Base-by-base conservation (phyloP, 2,888 invertebrate genomes). In the Drosophila trichaetosa region DNA sequence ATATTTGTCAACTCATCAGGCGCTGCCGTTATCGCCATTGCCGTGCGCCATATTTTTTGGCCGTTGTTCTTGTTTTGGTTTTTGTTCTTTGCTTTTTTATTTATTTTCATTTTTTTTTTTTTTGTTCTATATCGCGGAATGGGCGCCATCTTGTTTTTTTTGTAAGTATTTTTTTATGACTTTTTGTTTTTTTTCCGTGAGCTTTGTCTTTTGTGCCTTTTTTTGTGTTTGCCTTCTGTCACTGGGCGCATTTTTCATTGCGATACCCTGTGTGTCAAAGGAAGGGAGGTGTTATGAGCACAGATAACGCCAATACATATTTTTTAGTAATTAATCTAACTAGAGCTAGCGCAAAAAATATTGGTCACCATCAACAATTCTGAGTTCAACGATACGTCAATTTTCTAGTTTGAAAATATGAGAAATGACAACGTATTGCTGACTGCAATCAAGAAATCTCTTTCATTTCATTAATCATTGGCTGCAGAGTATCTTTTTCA, bases 1-100 rank as follows among this genome's bases (percentile, higher is more conserved):
- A 88, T 83, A 87, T 89, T 88, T 88, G 89, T 87, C 89, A 89
- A 85, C 89, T 87, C 87, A 88, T 89, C 89, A 87, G 76, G 52
- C 76, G 69, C 54, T 65, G 65, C 54, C 53, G 72, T 68, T 62
- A 74, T 65, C 73, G 59, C 67, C 79, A 77, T 67, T 40, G 63
- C 57, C 57, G 51, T 61, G 52, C 46, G 57, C 57, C 61, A 75
- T 64, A 61, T 67, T 74, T 64, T 63, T 62, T 49, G 49, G 34
- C 54, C 11, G 21, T 24, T 33, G 6, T 58, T 67, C 61, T 61
- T 57, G 38, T 36, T 33, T 54, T 49, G 49, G 65, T 46, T 46
- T 46, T 51, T 61, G 34, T 54, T 53, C 38, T 61, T 69, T 76
- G 51, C 46, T 54, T 57, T 48, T 40, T 36, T 60, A 31, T 33